A percentile compares a stretch with the other conserved stretches of the same genome.
These are phyloP conservation scores for Nasua narica DNA, from an alignment of 2,797 vertebrate genomes.

Conservation along the genomic window DNA sequence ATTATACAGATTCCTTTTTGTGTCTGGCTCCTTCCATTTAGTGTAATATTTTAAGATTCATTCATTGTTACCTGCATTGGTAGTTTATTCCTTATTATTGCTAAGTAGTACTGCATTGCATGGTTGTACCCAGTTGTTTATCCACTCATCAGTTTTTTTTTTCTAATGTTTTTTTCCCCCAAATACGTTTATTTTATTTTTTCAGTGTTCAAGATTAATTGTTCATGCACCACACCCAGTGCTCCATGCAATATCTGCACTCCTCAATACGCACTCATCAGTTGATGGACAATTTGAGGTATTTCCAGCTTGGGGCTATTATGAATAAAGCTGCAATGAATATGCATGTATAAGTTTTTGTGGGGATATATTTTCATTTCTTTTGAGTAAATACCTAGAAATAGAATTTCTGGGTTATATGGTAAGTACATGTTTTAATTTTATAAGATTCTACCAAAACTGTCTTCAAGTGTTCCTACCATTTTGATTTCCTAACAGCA, in stretches of 20 bases:
- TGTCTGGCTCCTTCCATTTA: not conserved
- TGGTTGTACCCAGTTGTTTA: not conserved
- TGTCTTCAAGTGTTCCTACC: not conserved
- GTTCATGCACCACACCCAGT: too few relatives aligned
- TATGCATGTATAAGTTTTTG: not conserved
- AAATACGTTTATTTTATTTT: too few relatives aligned
- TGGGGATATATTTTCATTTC: not conserved
- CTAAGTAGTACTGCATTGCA: not conserved
- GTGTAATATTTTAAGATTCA: not conserved
- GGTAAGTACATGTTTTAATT: not conserved
- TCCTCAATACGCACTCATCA: too few relatives aligned
- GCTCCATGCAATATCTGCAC: too few relatives aligned
- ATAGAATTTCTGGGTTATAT: not conserved
- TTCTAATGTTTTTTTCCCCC: too few relatives aligned
- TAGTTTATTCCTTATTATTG: not conserved
- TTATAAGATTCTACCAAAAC: not conserved
- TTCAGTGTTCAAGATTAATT: too few relatives aligned
- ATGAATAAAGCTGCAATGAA: not conserved
- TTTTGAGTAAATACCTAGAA: not conserved
- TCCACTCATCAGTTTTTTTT: not conserved
- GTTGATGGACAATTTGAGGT: not conserved
- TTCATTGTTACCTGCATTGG: not conserved
- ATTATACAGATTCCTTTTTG: not conserved
- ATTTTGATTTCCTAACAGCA: not conserved
- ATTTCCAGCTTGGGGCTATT: not conserved